Evolutionary conservation across 37 sponge, comb jelly and placozoan species (phyloP), one percentile per base, ranked within the genome.

Genomic region (Geodia barretti): DNA sequence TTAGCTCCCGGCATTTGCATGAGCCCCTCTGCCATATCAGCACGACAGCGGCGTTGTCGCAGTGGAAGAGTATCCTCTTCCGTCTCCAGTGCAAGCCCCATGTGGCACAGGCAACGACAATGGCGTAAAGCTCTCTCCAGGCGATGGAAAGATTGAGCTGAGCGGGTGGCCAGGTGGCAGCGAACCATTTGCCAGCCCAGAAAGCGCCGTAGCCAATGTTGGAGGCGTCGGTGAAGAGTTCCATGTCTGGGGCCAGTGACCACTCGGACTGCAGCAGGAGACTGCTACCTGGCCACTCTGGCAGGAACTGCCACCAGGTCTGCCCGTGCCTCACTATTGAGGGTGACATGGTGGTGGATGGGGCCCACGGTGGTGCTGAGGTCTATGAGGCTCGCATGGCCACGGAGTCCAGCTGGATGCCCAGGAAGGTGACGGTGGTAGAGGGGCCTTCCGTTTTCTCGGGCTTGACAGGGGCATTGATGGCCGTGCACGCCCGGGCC

Each of bases 141-240:
- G 19, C 28, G 43, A 85, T 75, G 17, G 32, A 34, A 28, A 23
- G 70, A 23, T 30, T 31, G 28, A 19, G 20, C 39, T 79, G 80
- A 20, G 31, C 41, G 21, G 68, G 70, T 30, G 61, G 4, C 88
- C 88, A 87, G 21, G 40, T 17, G 20, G 62, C 71, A 8, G 40
- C 21, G 69, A 88, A 61, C 83, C 89, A 88, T 1, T 39, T 20
- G 34, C 65, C 41, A 3, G 19, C 23, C 65, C 73, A 82, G 30
- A 60, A 70, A 30, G 83, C 83, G 24, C 89, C 83, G 36, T 30
- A 82, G 0, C 83, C 89, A 64, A 17, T 30, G 9, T 69, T 78
- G 1, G 72, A 82, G 9, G 89, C 89, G 67, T 88, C 89, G 1
- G 83, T 83, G 39, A 66, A 83, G 41, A 87, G 60, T 23, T 73